Evolutionary conservation across 2,888 invertebrate species (phyloP).

Genomic region (Trichogramma evanescens): DNA sequence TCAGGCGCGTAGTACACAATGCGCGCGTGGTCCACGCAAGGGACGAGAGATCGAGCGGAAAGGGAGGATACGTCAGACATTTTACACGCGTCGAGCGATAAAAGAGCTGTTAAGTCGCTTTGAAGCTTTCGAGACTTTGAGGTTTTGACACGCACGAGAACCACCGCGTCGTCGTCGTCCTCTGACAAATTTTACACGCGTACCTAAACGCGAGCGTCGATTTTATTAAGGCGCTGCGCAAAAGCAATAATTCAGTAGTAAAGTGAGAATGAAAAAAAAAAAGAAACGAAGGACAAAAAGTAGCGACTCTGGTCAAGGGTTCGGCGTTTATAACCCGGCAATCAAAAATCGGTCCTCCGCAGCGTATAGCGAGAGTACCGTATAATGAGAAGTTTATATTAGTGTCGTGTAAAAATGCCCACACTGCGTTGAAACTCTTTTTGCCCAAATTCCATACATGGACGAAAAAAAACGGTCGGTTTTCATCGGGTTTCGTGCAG

Average conservation of each 20-base stretch:
- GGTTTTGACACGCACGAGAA: constrained; percentile 17
- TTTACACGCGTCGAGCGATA: constrained; percentile 20
- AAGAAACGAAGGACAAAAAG: constrained; percentile 10
- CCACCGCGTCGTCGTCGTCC: not conserved
- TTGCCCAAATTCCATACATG: constrained; percentile 14
- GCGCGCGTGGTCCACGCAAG: not conserved
- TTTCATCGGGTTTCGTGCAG: not conserved
- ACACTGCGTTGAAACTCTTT: not conserved
- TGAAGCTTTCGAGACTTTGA: constrained; percentile 17
- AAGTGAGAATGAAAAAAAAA: constrained; percentile 21
- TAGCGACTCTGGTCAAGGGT: constrained; percentile 2
- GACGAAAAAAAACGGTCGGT: too few species aligned
- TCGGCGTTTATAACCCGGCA: too few species aligned
- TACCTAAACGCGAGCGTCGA: constrained; percentile 11
- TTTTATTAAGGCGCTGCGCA: constrained; percentile 26
- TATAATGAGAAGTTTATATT: too few species aligned
- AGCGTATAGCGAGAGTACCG: too few species aligned
- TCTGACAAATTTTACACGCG: too few species aligned
- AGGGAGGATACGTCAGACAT: constrained; percentile 8
- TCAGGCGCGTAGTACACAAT: too few species aligned
- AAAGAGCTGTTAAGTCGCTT: constrained; percentile 22
- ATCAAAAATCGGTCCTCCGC: too few species aligned
- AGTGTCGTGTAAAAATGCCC: too few species aligned
- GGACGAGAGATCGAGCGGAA: not conserved
- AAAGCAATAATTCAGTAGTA: constrained; percentile 29